phyloP scores from a whole-genome alignment of 2,888 invertebrate species.

The Plagodis dolabraria region DNA sequence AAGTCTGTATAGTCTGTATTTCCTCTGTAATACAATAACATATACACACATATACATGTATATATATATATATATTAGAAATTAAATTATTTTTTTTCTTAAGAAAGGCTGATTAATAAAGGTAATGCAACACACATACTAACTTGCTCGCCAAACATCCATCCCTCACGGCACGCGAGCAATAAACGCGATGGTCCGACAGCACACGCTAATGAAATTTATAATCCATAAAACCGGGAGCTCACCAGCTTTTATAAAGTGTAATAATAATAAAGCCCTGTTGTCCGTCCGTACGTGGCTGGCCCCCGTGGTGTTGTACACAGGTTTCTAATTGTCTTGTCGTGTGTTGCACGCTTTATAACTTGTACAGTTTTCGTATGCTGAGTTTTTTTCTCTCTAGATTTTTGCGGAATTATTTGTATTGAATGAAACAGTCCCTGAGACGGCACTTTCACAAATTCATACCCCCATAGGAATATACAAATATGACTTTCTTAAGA shows the following conservation, averaged over 20 bases:
- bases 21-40: too few relatives aligned
- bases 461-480: too few relatives aligned
- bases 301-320: constrained; percentile 35
- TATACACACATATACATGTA: too few relatives aligned
- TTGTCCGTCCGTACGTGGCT: constrained; percentile 29
- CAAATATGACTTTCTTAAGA: too few relatives aligned
- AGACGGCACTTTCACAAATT: too few relatives aligned
- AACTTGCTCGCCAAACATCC: constrained; percentile 18
- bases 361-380: neutral
- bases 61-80: too few relatives aligned
- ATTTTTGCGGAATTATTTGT: too few relatives aligned
- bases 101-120: too few relatives aligned
- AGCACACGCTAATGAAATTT: constrained; percentile 80
- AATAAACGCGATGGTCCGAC: constrained; percentile 71
- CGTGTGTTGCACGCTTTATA: constrained; percentile 39
- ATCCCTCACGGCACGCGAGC: constrained; percentile 46
- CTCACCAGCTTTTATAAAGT: constrained; percentile 72
- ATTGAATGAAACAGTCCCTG: too few relatives aligned
- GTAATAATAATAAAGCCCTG: constrained; percentile 78
- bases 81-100: too few relatives aligned
- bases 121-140: neutral
- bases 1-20: too few relatives aligned
- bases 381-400: too few relatives aligned
- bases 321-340: constrained; percentile 46
- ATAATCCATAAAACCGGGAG: constrained; percentile 75